Conservation (phyloP, 2,797 vertebrate genomes). For the Fundulus diaphanus region DNA sequence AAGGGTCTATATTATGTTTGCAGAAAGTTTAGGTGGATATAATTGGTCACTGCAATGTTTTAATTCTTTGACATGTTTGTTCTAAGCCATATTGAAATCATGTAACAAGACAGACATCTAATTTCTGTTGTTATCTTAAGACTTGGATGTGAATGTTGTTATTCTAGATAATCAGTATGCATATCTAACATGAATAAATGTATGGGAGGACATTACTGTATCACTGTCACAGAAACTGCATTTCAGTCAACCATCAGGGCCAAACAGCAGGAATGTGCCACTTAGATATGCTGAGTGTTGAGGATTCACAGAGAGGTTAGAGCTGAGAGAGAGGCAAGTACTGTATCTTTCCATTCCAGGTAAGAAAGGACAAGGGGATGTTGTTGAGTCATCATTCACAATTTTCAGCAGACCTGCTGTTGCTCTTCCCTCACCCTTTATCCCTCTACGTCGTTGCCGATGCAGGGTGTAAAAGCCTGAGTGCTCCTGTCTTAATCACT, state of each 20-base stretch:
- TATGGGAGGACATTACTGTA: not conserved
- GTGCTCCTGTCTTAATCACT: slow-evolving; percentile 7
- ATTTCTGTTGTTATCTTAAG: not conserved
- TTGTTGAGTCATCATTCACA: not conserved
- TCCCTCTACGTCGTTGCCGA: not conserved
- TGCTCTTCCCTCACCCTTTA: not conserved
- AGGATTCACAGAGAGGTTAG: not conserved
- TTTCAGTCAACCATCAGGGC: not conserved
- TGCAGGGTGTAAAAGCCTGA: not conserved
- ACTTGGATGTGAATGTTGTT: not conserved
- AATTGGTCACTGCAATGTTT: not conserved
- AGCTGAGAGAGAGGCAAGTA: not conserved
- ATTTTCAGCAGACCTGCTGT: not conserved
- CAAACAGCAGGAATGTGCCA: not conserved
- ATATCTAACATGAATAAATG: not conserved
- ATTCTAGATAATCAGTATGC: not conserved
- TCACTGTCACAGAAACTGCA: not conserved
- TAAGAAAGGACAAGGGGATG: not conserved
- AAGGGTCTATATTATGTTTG: too few species aligned
- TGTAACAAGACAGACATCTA: not conserved
- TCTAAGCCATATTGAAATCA: not conserved
- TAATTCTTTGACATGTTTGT: not conserved
- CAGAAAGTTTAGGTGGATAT: too few species aligned
- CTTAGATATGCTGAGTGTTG: not conserved
- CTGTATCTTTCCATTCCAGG: not conserved